Evolutionary conservation across 2,797 vertebrate species (phyloP), one percentile per base, ranked within the genome.

Genomic region (Spatula clypeata): DNA sequence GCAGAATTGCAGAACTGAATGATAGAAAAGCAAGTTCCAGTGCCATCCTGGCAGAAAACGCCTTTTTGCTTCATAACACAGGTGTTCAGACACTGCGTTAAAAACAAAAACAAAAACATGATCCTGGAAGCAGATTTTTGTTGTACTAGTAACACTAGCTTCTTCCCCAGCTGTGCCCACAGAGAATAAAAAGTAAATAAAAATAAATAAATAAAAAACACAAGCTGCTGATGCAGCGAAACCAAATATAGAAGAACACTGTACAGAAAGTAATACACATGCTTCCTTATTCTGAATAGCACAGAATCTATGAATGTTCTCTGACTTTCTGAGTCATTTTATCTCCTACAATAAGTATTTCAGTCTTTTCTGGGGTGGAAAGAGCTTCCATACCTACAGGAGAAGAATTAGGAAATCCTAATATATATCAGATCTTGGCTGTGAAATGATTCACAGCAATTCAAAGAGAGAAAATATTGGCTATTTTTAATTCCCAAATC

Each of bases 211-310:
- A 21, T 62, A 64, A 47, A 47, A 57, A 26, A 51, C 75, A 77
- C 62, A 70, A 88, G 88, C 38, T 92, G 88, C 83, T 92, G 83
- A 82, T 53, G 55, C 70, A 70, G 66, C 47, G 76, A 62, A 88
- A 64, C 12, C 60, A 92, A 90, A 81, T 40, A 69, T 3, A 88
- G 87, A 16, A 67, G 60, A 57, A 82, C 16, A 38, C 19, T 53
- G 71, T 36, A 70, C 24, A 42, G 62, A 12, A 86, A 75, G 51
- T 26, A 5, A 62, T 8, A 4, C 69, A 44, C 19, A 6, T 27
- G 19, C 9, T 31, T 32, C 27, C 32, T 74, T n/a, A 11, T 34
- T 47, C 49, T 34, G 76, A 80, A 8, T 9, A 85, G 84, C 74
- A 31, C 65, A 51, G 76, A 40, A 77, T 13, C 45, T 71, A 55